Evolutionary conservation across 2,888 invertebrate genomes (phyloP).

Genomic region (Eulithis testata): DNA sequence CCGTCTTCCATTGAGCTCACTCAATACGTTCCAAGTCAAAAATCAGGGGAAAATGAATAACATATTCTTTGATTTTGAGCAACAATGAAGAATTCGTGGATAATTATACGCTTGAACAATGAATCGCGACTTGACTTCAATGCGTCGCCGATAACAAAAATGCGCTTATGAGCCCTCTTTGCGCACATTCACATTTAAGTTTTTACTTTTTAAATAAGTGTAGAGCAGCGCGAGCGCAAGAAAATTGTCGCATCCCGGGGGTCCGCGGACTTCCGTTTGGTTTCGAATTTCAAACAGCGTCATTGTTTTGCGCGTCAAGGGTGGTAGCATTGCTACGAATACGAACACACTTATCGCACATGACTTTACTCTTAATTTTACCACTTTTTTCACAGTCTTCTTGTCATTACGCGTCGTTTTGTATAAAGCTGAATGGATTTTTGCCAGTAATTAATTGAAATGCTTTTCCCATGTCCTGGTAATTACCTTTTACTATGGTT

Average conservation of each 20-base stretch:
- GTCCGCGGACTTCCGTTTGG: constrained; percentile 80
- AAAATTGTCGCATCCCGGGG: constrained; percentile 78
- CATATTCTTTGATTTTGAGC: constrained; percentile 81
- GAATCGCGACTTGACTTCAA: constrained; percentile 76
- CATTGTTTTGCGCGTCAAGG: constrained; percentile 72
- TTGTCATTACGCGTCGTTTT: constrained; percentile 13
- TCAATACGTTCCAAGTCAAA: constrained; percentile 77
- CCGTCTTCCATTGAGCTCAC: constrained; percentile 74
- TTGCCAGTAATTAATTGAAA: constrained; percentile 26
- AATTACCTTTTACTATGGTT: constrained; percentile 10
- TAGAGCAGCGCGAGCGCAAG: constrained; percentile 71
- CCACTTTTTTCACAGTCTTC: constrained; percentile 21
- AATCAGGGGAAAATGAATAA: constrained; percentile 78
- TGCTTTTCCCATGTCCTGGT: constrained; percentile 5
- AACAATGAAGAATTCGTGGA: constrained; percentile 75
- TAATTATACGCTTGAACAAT: constrained; percentile 82
- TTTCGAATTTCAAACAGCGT: constrained; percentile 69
- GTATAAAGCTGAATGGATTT: constrained; percentile 17
- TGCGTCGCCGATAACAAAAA: constrained; percentile 70
- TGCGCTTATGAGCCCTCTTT: constrained; percentile 71
- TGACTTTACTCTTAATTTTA: constrained; percentile 28
- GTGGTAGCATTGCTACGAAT: constrained; percentile 51
- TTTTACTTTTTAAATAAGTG: constrained; percentile 46
- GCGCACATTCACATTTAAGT: constrained; percentile 46
- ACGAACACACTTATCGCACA: constrained; percentile 28